Percentiles rank a stretch among this genome's conserved stretches.
Conservation (phyloP, 2,888 invertebrate species). For the Eupithecia dodoneata region DNA sequence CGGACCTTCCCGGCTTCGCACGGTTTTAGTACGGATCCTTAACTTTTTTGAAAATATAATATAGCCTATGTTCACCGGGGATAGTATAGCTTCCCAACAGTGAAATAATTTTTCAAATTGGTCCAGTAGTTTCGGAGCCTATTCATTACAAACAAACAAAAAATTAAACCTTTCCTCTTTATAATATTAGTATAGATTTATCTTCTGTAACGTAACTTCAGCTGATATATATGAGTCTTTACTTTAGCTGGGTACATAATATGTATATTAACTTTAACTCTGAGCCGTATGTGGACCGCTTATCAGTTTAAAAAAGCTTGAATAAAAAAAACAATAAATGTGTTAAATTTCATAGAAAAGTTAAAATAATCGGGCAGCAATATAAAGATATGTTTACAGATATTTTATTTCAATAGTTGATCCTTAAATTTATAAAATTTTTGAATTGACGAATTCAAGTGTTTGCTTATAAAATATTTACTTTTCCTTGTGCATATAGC, state of each 20-base stretch:
- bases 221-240: neutral
- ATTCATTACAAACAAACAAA: too few relatives aligned
- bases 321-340: neutral
- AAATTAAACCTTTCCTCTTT: too few relatives aligned
- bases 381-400: neutral
- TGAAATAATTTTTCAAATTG: too few relatives aligned
- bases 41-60: too few relatives aligned
- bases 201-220: neutral
- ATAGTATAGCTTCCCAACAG: too few relatives aligned
- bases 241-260: too few relatives aligned
- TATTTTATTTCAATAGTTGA: neutral
- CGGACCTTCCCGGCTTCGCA: too few relatives aligned
- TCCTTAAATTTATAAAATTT: neutral
- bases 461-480: constrained; percentile 2
- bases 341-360: neutral
- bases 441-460: neutral
- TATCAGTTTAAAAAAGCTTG: neutral
- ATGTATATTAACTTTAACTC: neutral
- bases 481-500: neutral
- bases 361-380: neutral
- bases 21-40: too few relatives aligned
- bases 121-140: too few relatives aligned
- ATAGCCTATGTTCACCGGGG: too few relatives aligned
- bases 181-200: too few relatives aligned
- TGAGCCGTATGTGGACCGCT: neutral